Percentiles rank a stretch among this genome's conserved stretches.
Evolutionary conservation across 2,113 vertebrate species (phyloP).

Genomic region (Laticauda laticaudata): DNA sequence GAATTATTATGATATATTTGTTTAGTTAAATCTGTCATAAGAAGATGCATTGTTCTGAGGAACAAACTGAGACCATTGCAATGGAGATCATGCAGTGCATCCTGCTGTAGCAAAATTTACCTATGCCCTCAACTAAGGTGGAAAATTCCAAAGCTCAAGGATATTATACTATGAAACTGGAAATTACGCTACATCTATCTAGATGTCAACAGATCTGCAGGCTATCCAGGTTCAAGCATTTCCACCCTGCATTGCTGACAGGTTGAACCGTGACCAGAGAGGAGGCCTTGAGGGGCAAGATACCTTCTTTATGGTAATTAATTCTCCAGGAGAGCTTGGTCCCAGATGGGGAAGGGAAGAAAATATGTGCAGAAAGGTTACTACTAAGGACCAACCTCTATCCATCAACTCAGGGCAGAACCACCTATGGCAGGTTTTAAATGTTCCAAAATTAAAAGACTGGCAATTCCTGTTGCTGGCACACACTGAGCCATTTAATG

Average conservation of each 20-base stretch:
- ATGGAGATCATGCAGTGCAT: constrained; percentile 50
- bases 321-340: constrained; percentile 51
- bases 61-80: constrained; percentile 50
- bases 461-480: constrained; percentile 31
- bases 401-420: constrained; percentile 14
- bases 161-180: constrained; percentile 32
- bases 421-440: constrained; percentile 38
- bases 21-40: constrained; percentile 23
- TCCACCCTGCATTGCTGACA: constrained; percentile 31
- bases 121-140: constrained; percentile 20
- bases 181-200: constrained; percentile 59
- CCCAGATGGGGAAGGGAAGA: constrained; percentile 13
- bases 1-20: constrained; percentile 50
- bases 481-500: constrained; percentile 29
- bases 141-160: constrained; percentile 28
- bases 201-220: constrained; percentile 51
- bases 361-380: constrained; percentile 34
- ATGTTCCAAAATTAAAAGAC: constrained; percentile 52
- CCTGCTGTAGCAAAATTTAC: constrained; percentile 34
- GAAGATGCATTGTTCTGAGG: constrained; percentile 43
- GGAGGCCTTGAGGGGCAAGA: constrained; percentile 42
- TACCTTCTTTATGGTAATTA: constrained; percentile 56
- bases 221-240: constrained; percentile 37
- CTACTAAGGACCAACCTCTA: constrained; percentile 10
- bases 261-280: constrained; percentile 54